Evolutionary conservation across 1,140 invertebrate genomes (phyloP), one percentile per base, ranked within the genome.

Genomic region (Microplitis mediator): DNA sequence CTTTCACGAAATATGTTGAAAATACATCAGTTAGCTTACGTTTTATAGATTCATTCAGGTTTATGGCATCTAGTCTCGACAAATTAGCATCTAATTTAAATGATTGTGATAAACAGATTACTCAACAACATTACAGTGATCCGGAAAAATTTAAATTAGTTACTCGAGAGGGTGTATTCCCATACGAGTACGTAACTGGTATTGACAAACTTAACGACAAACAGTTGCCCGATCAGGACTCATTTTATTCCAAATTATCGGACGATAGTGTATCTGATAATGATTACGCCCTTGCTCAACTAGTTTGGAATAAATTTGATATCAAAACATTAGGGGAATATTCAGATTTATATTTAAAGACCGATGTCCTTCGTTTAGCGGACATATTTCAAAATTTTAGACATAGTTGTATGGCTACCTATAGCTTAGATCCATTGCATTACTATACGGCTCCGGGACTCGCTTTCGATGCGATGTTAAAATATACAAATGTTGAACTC

Each of bases 381-480:
- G 87, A 89, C 79, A 76, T 89, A 31, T 88, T 89, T 80, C 85
- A 88, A 82, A 86, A 87, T 77, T 89, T 87, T 77, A 39, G 85
- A 74, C 69, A 76, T 34, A 71, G 31, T 32, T 74, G 70, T 62
- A 54, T 76, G 51, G 72, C 69, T 52, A 75, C 74, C n/a, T 79
- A 85, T 77, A 32, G 61, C 14, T 72, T 87, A 67, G 85, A 85
- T 75, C 79, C 79, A 14, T 58, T 73, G 5, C 78, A 84, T 76
- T 86, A 82, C 73, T 80, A 79, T 72, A 85, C 84, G 51, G 78
- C 81, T 50, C 83, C 82, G 11, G 82, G 84, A 4, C 77, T 86
- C n/a, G 77, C 80, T 32, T 88, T 76, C n/a, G 8, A 35, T 14
- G 61, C 78, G 5, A 83, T 84, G 80, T 65, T 86, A 9, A 84